Base-by-base conservation (phyloP, 2,113 vertebrate species). In the Solenodon paradoxus region DNA sequence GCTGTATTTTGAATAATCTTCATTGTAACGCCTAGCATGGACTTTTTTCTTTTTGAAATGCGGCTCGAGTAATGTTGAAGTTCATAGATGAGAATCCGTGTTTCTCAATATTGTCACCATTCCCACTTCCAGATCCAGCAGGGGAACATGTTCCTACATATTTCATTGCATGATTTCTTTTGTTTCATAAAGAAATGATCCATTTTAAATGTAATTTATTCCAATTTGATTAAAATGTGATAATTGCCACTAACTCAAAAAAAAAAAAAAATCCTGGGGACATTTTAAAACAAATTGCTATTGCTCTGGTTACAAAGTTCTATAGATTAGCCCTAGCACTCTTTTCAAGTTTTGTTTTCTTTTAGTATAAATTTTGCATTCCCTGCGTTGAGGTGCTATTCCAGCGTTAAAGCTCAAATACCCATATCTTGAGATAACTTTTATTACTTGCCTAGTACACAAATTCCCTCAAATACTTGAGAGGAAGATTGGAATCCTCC, bases 21-120 rank as follows among this genome's bases (percentile, higher is more conserved):
- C 66, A 91, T 93, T 91, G 53, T 85, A 95, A 80, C 0, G 1
- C 55, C 74, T 88, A 68, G n/a, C 6, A 74, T 38, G 75, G 74
- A 68, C 9, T 75, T 84, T 94, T 90, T 93, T 77, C 19, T 88
- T 94, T 71, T 75, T 94, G 69, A 85, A 84, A 96, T 81, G 53
- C 85, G 86, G 26, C 53, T 89, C 82, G 59, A 64, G 45, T 22
- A 13, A 79, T 66, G 64, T 8, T 53, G 57, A 90, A 51, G 22
- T 84, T 81, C 79, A 53, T 75, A 91, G 53, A 85, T 10, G 35
- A 26, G 30, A 68, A 40, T 75, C 3, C 7, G 61, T 78, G 92
- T 95, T 90, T 85, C 51, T 88, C n/a, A 63, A 55, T 59, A 61
- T 10, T 32, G 47, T 85, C 32, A 64, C 38, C n/a, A 45, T 38